Evolutionary conservation across 2,113 vertebrate species (phyloP), one percentile per base, ranked within the genome.

Genomic region (Nothobranchius furzeri): DNA sequence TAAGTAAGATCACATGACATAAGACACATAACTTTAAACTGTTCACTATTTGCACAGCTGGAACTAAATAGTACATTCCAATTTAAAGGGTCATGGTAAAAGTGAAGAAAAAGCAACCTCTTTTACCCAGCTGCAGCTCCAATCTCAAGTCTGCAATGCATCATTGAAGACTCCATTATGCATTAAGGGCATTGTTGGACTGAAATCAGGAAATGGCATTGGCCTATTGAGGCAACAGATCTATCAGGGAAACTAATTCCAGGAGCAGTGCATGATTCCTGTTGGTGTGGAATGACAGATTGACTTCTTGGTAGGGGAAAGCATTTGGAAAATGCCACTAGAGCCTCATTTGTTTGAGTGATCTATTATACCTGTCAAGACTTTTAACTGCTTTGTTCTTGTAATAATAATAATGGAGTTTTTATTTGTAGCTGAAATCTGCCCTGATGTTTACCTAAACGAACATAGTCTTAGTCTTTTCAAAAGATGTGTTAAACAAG

Each of bases 11-110:
- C 20, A 20, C 20, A 20, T 20, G 20, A 20, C 20, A 83, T 68
- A 50, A 63, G 74, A 73, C 55, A 74, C 53, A 84, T 56, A 7
- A 6, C 40, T 69, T 57, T 69, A 60, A 66, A 74, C 72, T 84
- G 83, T 79, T 88, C 76, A 70, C 42, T 70, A 73, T 84, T 75
- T 80, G 67, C 64, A 50, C 62, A 78, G 64, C 79, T 76, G 75
- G 64, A 69, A 65, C 58, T 61, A 75, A 86, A 74, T 61, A 60
- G 58, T 51, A 60, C 52, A 49, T 48, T 87, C 74, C 47, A 57
- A 62, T 64, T 70, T 42, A 63, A 76, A 60, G 71, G 64, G 62
- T 56, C 46, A 57, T 52, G 8, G 36, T 59, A 46, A 69, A 47
- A 37, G 17, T 59, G 59, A 73, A 73, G 43, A 70, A 66, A 63